Conservation (phyloP, 2,888 invertebrate species). For the Cyaniris semiargus region DNA sequence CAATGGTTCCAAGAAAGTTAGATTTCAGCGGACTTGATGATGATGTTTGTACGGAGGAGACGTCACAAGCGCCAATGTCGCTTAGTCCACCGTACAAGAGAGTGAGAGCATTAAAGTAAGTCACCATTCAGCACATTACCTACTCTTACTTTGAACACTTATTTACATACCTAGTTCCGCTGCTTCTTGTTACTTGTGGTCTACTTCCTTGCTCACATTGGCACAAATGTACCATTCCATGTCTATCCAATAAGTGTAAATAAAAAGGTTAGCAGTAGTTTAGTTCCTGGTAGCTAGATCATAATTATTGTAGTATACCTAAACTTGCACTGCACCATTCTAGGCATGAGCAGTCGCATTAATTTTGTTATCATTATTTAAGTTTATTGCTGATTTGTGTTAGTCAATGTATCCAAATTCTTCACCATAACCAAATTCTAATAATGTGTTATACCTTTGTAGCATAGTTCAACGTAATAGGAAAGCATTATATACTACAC, state of each 20-base stretch:
- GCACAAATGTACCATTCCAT: not conserved
- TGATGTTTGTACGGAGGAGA: slow-evolving; percentile 66
- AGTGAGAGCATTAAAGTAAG: slow-evolving; percentile 80
- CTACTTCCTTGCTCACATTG: not conserved
- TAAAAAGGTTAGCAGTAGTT: not conserved
- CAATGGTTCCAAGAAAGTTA: slow-evolving; percentile 81
- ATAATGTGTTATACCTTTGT: not conserved
- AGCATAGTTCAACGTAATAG: not conserved
- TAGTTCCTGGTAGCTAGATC: not conserved
- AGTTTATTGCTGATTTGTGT: no score
- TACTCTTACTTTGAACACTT: slow-evolving; percentile 30
- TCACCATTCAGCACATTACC: slow-evolving; percentile 44
- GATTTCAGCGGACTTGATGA: slow-evolving; percentile 76
- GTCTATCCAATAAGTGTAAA: not conserved
- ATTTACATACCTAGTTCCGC: not conserved
- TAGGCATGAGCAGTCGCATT: not conserved
- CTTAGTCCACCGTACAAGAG: slow-evolving; percentile 81
- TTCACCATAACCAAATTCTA: not conserved
- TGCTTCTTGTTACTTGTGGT: not conserved
- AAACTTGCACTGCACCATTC: not conserved
- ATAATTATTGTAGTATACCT: not conserved
- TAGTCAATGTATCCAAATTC: not conserved
- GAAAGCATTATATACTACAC: no score
- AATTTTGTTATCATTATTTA: not conserved
- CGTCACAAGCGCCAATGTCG: slow-evolving; percentile 58